Percentiles rank a stretch among this genome's conserved stretches.
Evolutionary conservation across 2,797 vertebrate species (phyloP).

Genomic region (Enteromius unitaeniatus): DNA sequence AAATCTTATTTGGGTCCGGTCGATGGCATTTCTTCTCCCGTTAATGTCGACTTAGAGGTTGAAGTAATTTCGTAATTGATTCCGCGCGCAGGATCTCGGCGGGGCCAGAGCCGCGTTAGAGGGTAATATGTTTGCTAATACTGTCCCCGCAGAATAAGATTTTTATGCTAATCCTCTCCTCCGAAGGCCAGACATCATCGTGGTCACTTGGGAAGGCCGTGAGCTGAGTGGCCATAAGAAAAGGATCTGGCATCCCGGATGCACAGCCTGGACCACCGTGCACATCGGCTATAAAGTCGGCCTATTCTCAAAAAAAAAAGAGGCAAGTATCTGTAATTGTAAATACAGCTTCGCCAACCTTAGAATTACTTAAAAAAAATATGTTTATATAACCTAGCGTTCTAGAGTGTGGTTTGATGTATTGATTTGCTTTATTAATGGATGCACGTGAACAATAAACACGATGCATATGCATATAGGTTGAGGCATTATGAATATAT

Average conservation of each 20-base stretch:
- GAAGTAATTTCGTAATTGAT: constrained; percentile 99
- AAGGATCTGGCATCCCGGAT: constrained; percentile 31
- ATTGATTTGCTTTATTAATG: not conserved
- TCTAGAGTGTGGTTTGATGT: not conserved
- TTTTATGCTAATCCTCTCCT: constrained; percentile 95
- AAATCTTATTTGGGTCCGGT: constrained; percentile 96
- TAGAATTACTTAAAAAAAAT: not conserved
- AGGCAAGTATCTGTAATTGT: constrained; percentile 23
- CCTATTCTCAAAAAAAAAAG: not conserved
- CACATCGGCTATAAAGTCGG: not conserved
- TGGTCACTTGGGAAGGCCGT: constrained; percentile 90
- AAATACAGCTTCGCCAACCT: not conserved
- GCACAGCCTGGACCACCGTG: not conserved
- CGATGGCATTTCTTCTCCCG: constrained; percentile 98
- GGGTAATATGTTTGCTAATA: constrained; percentile 99
- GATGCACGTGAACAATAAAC: not conserved
- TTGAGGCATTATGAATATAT: too few species aligned
- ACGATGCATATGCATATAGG: not conserved
- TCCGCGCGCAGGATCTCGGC: constrained; percentile 90
- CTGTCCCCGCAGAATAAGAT: constrained; percentile 97
- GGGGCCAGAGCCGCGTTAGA: constrained; percentile 90
- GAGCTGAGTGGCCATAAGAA: constrained; percentile 68
- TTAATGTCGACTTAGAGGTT: constrained; percentile 99
- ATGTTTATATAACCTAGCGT: not conserved
- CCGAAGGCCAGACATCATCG: constrained; percentile 77